Base-by-base conservation (phyloP, 2,797 vertebrate genomes). In the Acanthurus lineatus region DNA sequence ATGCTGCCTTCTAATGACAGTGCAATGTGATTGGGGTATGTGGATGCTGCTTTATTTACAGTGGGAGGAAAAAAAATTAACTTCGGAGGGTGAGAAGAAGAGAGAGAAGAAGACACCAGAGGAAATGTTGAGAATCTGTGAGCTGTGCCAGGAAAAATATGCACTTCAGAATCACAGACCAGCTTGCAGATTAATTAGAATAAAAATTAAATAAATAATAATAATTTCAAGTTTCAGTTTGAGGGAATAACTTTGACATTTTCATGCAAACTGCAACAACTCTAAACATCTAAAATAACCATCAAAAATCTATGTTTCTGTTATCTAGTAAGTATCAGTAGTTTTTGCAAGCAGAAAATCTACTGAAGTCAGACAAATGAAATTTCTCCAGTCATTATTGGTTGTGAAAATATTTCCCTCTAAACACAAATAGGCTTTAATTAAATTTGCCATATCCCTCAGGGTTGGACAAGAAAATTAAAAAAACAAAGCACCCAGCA, bases 1-100 rank as follows among this genome's bases (percentile, higher is more conserved):
- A 76, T 69, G 69, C 6, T 48, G 62, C 35, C 19, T 82, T 62
- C 59, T 85, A 78, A 85, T 81, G 69, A 72, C 53, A 53, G 72
- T 5, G 19, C 42, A 53, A 22, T 0, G 14, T 6, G 15, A 62
- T 28, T 40, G 42, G 22, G 25, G 15, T 35, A 12, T 60, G 63
- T 35, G 17, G 64, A 28, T 25, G 28, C 57, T 72, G 66, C 68
- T 79, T 61, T 35, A 47, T 32, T 28, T 64, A 56, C 17, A 19
- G 62, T 19, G 40, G 53, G 25, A 61, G 56, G 14, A 35, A 35
- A 35, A 28, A 28, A 51, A 44, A 47, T 35, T 22, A 17, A 28
- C 5, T 2, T 14, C 49, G 67, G 9, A 9, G 35, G 16, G 17
- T 3, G 15, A 17, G 49, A 44, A 14, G 44, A 49, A 16, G 53